A percentile compares a stretch with the other conserved stretches of the same genome.
Evolutionary conservation across 2,888 invertebrate species (phyloP).

Genomic region (Synanthedon myopaeformis): DNA sequence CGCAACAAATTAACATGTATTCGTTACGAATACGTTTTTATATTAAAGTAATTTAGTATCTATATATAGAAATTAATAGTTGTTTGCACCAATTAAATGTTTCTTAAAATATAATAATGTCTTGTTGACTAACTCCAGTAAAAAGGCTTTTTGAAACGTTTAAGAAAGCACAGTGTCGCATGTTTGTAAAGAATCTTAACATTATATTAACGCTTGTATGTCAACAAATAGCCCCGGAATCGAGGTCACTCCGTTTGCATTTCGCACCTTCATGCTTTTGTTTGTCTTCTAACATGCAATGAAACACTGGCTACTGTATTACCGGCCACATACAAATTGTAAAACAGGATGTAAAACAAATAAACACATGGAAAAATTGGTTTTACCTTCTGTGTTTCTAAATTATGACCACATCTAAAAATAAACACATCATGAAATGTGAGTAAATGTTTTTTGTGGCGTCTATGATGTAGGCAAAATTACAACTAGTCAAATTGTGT

Average conservation of each 20-base stretch:
- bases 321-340: not conserved
- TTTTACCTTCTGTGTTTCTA: too few species aligned
- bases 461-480: too few species aligned
- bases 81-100: too few species aligned
- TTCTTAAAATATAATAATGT: too few species aligned
- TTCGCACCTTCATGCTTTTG: constrained; percentile 21
- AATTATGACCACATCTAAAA: too few species aligned
- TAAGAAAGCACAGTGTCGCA: too few species aligned
- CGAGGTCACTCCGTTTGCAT: constrained; percentile 28
- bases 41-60: constrained; percentile 50
- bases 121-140: too few species aligned
- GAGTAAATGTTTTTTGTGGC: too few species aligned
- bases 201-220: not conserved
- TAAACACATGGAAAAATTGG: too few species aligned
- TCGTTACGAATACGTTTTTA: constrained; percentile 63
- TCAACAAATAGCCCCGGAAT: constrained; percentile 11
- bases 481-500: too few species aligned
- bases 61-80: not conserved
- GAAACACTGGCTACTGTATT: not conserved
- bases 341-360: not conserved
- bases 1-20: constrained; percentile 71
- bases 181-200: not conserved
- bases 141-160: too few species aligned
- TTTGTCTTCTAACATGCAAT: constrained; percentile 12
- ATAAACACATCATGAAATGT: too few species aligned